Base-by-base conservation (phyloP, 2,797 vertebrate genomes). In the Dermochelys coriacea region DNA sequence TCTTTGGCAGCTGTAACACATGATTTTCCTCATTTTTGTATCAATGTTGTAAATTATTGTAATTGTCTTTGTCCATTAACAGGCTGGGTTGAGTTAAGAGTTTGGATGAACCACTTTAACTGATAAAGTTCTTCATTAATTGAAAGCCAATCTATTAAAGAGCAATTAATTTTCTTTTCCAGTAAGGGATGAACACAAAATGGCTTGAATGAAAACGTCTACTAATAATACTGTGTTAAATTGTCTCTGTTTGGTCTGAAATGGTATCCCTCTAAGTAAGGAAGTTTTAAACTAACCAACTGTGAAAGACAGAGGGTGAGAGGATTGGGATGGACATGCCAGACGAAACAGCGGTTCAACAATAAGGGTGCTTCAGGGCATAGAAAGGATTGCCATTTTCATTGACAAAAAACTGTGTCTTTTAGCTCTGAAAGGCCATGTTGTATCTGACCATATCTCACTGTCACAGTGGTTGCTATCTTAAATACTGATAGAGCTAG, bases 381-480 rank as follows among this genome's bases (percentile, higher is more conserved):
- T 25, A 47, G 75, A 49, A 85, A 91, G 25, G 15, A 77, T 47
- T 51, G 57, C 45, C 84, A 68, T 68, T 37, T 37, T 37, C 19
- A 86, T 37, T n/a, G 27, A 54, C 10, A 2, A 50, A 55, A 55
- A 18, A 12, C 50, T 78, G 68, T 34, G 34, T 8, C 29, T 85
- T 92, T 84, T 9, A 10, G 59, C 29, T 96, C 94, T 85, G 55
- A 54, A 8, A 87, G 89, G 78, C 78, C 85, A 79, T 3, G 5
- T 91, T 82, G 95, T 54, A 77, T 41, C 54, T 82, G 92, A 64
- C 23, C 31, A 0, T 49, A 80, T 85, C 41, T 74, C 8, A 85
- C 68, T 82, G 93, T 87, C 92, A 85, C 51, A 88, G 91, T 64
- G 94, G 90, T 85, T 97, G 93, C 82, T 84, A 93, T 51, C 91